phyloP scores from a whole-genome alignment of 2,113 vertebrate genomes.

The Panurus biarmicus region DNA sequence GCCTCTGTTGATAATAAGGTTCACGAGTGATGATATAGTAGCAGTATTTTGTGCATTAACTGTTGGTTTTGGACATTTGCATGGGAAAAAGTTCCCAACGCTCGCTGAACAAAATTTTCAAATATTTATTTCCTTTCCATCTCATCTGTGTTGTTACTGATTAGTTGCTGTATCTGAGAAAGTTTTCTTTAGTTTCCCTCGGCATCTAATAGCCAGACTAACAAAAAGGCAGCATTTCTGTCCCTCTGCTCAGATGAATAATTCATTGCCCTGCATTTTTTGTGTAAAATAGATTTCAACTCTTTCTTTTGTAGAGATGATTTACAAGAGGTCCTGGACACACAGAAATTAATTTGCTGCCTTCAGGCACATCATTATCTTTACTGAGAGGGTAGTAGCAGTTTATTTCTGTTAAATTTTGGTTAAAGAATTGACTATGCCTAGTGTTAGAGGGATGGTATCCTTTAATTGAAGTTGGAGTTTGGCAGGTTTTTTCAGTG shows the following conservation, averaged over 20 bases:
- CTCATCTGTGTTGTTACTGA: neutral
- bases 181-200: neutral
- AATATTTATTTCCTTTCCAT: neutral
- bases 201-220: neutral
- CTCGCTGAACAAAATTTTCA: neutral
- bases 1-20: neutral
- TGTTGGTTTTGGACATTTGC: neutral
- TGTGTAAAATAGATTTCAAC: slow-evolving; percentile 6
- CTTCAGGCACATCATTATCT: neutral
- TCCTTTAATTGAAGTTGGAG: neutral
- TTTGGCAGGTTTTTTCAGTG: slow-evolving; percentile 37
- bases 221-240: slow-evolving; percentile 28
- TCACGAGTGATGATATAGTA: neutral
- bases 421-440: neutral
- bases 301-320: neutral
- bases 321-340: neutral
- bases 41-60: neutral
- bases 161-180: neutral
- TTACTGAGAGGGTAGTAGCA: neutral
- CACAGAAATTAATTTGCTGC: neutral
- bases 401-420: neutral
- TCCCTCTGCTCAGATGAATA: slow-evolving; percentile 42
- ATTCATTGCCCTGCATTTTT: slow-evolving; percentile 36
- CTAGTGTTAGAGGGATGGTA: neutral
- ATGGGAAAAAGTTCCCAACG: neutral